These are phyloP conservation scores for Drosophila sp. DNA, from an alignment of 1,140 invertebrate genomes.

Conservation along the genomic window DNA sequence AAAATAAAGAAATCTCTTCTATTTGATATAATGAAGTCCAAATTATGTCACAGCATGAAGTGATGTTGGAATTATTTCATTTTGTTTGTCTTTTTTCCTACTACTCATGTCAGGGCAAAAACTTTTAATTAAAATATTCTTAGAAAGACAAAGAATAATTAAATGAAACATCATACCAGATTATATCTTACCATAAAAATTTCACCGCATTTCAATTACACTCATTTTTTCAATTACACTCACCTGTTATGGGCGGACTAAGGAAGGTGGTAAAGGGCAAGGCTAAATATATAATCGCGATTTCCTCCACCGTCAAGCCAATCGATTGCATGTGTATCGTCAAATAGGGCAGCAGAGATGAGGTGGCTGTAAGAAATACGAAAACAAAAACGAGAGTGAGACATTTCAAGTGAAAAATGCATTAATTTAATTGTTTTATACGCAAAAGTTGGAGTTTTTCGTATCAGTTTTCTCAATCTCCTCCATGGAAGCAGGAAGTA, in stretches of 20 bases:
- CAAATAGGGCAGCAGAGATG: conserved; percentile 91
- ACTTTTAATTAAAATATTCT: conserved; percentile 53
- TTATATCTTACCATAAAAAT: background rate
- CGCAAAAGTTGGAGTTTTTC: background rate
- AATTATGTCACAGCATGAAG: no score
- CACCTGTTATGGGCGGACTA: conserved; percentile 91
- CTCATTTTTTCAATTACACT: background rate
- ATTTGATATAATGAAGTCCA: no score
- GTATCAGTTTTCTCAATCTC: no score
- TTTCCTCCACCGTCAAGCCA: conserved; percentile 92
- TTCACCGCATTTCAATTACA: background rate
- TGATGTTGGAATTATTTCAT: background rate
- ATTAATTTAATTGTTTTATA: conserved; percentile 22
- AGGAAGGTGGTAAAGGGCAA: conserved; percentile 92
- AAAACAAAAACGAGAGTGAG: background rate
- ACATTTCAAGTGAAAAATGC: background rate
- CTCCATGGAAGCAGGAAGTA: no score
- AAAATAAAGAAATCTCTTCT: no score
- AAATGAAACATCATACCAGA: conserved; percentile 14
- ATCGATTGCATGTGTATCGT: conserved; percentile 95
- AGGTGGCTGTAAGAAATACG: conserved; percentile 86
- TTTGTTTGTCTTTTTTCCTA: background rate
- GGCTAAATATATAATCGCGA: conserved; percentile 92
- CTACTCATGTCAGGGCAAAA: conserved; percentile 22
- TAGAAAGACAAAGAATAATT: conserved; percentile 26